Percentiles rank a stretch among this genome's conserved stretches.
These are phyloP conservation scores for Sander vitreus DNA, from an alignment of 2,113 vertebrate species.

Conservation along the genomic window DNA sequence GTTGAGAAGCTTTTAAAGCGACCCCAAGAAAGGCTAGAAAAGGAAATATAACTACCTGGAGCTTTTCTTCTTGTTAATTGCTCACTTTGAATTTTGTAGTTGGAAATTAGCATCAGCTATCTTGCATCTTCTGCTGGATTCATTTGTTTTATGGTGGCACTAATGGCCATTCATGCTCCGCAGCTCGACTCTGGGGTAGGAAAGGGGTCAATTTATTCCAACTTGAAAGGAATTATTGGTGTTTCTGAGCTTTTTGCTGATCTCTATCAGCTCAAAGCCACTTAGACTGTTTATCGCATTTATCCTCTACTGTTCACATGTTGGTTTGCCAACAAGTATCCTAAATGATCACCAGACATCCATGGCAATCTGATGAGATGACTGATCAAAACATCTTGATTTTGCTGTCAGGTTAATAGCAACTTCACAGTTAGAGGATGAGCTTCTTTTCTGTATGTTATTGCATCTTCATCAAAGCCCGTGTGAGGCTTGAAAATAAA, in stretches of 20 bases:
- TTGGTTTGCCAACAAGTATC: neutral
- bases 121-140: conserved; percentile 41
- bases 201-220: conserved; percentile 63
- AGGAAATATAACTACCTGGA: conserved; percentile 8
- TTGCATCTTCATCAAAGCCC: conserved; percentile 13
- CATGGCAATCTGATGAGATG: neutral
- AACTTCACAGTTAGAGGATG: neutral
- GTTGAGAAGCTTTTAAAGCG: conserved; percentile 12
- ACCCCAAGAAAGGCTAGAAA: conserved; percentile 2
- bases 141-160: conserved; percentile 52
- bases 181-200: conserved; percentile 30
- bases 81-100: conserved; percentile 47
- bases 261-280: conserved; percentile 35
- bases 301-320: neutral
- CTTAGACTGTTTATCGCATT: conserved; percentile 19
- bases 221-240: conserved; percentile 33
- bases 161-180: conserved; percentile 51
- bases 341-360: conserved; percentile 4
- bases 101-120: conserved; percentile 62
- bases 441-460: neutral
- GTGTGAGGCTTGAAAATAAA: conserved; percentile 5
- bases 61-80: conserved; percentile 53
- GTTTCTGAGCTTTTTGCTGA: conserved; percentile 19
- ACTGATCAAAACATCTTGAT: conserved; percentile 19
- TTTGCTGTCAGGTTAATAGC: conserved; percentile 5